Base-by-base conservation (phyloP, 2,797 vertebrate genomes). In the Paguma larvata region DNA sequence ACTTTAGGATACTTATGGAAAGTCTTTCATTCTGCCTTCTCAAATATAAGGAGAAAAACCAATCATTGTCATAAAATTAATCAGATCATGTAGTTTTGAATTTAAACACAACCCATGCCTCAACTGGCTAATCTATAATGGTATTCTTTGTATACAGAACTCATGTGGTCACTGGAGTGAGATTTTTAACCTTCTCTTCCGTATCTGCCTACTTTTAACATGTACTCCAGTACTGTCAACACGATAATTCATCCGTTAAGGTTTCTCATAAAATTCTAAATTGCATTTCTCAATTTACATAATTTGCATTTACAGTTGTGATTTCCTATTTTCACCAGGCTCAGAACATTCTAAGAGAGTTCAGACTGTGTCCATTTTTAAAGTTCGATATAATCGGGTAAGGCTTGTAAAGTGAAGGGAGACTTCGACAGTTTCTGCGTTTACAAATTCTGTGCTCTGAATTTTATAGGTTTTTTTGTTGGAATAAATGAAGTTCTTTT, bases 171-270 rank as follows among this genome's bases (percentile, higher is more conserved):
- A 93, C 41, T 34, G 38, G 23, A 59, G 84, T 87, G 92, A 79
- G 68, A 70, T 59, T 48, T 79, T 59, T 72, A 80, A 79, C 38
- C 65, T 80, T 68, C 34, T 79, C 73, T 86, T 65, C 16, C 59
- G 67, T 93, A 86, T 78, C 83, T 80, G 79, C 77, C 75, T 80
- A 62, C 86, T 93, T 93, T 44, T 53, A 68, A 72, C 63, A 48
- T 46, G 59, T 41, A 19, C 38, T 87, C 46, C 12, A 86, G 32
- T 34, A 70, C 41, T 70, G n/a, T 78, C 72, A 78, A 93, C 63
- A 86, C 56, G 91, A 78, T 68, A 78, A 78, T 93, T 79, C 46
- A 44, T 59, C 83, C 44, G 25, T 59, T 34, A 59, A 78, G 25
- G 6, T 59, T 79, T 79, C 83, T 78, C 48, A 78, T 78, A 78